A percentile compares a stretch with the other conserved stretches of the same genome.
phyloP scores from a whole-genome alignment of 2,888 invertebrate species.

The Stictocephala bisonia region DNA sequence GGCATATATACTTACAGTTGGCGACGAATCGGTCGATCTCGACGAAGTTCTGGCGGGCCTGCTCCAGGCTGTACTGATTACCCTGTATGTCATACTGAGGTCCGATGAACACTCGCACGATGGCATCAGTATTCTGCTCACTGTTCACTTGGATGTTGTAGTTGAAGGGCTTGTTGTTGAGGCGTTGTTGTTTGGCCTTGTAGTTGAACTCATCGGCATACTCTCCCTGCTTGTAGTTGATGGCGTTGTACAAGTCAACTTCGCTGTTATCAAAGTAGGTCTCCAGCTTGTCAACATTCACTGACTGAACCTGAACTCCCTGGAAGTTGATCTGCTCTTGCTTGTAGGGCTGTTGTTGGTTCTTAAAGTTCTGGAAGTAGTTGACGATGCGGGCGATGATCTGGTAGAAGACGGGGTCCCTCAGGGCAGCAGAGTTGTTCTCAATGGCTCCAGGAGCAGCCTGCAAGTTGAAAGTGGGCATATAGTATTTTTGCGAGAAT shows the following conservation, averaged over 20 bases:
- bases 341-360: constrained; percentile 71
- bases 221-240: constrained; percentile 63
- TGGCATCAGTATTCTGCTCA: constrained; percentile 69
- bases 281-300: constrained; percentile 73
- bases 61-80: constrained; percentile 62
- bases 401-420: constrained; percentile 80
- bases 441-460: constrained; percentile 71
- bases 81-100: constrained; percentile 76
- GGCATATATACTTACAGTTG: constrained; percentile 64
- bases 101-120: constrained; percentile 76
- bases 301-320: constrained; percentile 73
- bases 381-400: constrained; percentile 70
- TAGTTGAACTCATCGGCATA: constrained; percentile 54
- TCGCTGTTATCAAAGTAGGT: constrained; percentile 79
- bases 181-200: constrained; percentile 70
- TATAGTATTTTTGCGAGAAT: no score
- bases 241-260: constrained; percentile 73
- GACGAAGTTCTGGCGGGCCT: constrained; percentile 70
- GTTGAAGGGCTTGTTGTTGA: constrained; percentile 75
- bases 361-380: constrained; percentile 70
- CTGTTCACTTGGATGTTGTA: constrained; percentile 70
- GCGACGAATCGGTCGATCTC: constrained; percentile 73
- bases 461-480: no score
- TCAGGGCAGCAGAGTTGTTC: constrained; percentile 73
- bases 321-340: constrained; percentile 70